Percentiles rank a stretch among this genome's conserved stretches.
phyloP scores from a whole-genome alignment of 2,888 invertebrate species.

The Ichneumoninae sp. region DNA sequence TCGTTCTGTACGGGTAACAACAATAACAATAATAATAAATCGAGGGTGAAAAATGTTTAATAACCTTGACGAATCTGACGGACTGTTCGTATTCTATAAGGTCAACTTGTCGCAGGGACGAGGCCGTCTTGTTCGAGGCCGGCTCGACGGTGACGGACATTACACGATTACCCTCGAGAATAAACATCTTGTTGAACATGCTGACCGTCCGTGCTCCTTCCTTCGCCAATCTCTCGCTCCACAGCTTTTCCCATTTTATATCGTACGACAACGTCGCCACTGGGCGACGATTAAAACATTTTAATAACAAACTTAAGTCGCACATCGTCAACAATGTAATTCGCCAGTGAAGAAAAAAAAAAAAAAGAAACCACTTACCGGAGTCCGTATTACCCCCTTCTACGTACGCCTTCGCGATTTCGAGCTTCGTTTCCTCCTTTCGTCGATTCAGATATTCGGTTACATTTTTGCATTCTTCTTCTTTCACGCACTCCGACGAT shows the following conservation, averaged over 20 bases:
- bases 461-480: conserved; percentile 23
- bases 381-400: conserved; percentile 44
- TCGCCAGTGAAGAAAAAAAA: background rate
- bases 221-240: conserved; percentile 59
- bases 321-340: background rate
- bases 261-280: conserved; percentile 68
- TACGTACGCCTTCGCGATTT: conserved; percentile 70
- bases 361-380: conserved; percentile 34
- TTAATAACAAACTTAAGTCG: background rate
- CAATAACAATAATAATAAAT: background rate
- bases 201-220: conserved; percentile 61
- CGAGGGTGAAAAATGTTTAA: background rate
- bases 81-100: conserved; percentile 31
- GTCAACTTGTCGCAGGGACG: conserved; percentile 42
- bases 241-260: conserved; percentile 67
- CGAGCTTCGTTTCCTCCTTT: conserved; percentile 69
- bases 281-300: conserved; percentile 39
- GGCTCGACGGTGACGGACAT: conserved; percentile 59
- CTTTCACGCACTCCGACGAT: conserved; percentile 11
- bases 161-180: conserved; percentile 70
- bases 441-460: conserved; percentile 66
- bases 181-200: conserved; percentile 67
- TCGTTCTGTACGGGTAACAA: too few species aligned
- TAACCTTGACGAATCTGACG: conserved; percentile 70
- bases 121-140: conserved; percentile 59